Evolutionary conservation across 2,797 vertebrate genomes (phyloP).

Genomic region (Anabacerthia variegaticeps): DNA sequence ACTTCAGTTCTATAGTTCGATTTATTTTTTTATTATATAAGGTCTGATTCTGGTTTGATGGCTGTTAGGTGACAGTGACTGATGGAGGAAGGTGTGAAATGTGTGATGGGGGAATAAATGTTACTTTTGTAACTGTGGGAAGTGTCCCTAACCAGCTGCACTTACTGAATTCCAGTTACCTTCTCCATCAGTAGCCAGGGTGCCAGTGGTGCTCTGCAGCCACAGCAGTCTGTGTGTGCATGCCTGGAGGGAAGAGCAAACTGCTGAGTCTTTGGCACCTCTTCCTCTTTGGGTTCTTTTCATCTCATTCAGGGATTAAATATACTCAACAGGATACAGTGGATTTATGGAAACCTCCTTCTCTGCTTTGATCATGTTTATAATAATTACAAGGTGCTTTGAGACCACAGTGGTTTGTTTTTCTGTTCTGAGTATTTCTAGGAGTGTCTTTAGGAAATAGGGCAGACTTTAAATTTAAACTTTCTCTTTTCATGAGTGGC

Average conservation of each 20-base stretch:
- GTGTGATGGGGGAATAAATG: not conserved
- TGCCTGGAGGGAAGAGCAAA: not conserved
- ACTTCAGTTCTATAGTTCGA: not conserved
- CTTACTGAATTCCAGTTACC: not conserved
- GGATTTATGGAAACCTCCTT: not conserved
- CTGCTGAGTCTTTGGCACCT: not conserved
- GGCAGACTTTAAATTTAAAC: not conserved
- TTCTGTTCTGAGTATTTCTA: not conserved
- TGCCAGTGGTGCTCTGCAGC: not conserved
- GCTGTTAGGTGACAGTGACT: not conserved
- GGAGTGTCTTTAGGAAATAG: not conserved
- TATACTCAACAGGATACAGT: not conserved
- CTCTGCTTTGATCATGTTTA: not conserved
- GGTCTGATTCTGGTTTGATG: not conserved
- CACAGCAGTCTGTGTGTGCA: fast-evolving
- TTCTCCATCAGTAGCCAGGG: not conserved
- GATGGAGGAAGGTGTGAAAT: not conserved
- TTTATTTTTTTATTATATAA: not conserved
- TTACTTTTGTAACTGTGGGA: not conserved
- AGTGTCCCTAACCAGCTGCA: not conserved
- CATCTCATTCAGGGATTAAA: not conserved
- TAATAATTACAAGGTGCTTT: not conserved
- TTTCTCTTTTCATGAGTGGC: not conserved
- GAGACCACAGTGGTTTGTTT: not conserved
- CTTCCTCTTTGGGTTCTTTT: not conserved